These are phyloP conservation scores for Hesperophylax magnus DNA, from an alignment of 1,140 invertebrate genomes.

Conservation along the genomic window DNA sequence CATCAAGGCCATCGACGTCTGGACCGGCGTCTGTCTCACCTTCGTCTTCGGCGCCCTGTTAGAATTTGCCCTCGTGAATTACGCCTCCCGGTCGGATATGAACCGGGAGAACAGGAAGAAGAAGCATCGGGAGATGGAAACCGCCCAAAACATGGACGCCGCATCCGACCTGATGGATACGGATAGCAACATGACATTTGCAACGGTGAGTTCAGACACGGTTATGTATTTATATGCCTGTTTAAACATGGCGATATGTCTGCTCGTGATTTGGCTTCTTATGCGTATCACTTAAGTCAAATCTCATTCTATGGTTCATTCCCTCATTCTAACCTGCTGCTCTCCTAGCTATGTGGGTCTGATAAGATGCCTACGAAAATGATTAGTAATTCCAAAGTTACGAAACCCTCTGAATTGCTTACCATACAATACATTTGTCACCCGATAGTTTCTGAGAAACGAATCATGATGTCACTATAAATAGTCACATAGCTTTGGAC, in stretches of 20 bases:
- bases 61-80: conserved; percentile 97
- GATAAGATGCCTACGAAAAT: too few species aligned
- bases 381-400: too few species aligned
- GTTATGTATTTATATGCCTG: conserved; percentile 47
- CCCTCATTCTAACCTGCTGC: too few species aligned
- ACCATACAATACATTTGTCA: too few species aligned
- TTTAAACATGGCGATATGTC: conserved; percentile 30
- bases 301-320: too few species aligned
- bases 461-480: too few species aligned
- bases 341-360: too few species aligned
- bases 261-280: conserved; percentile 18
- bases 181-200: conserved; percentile 87
- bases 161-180: conserved; percentile 86
- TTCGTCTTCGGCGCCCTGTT: conserved; percentile 97
- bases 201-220: conserved; percentile 79
- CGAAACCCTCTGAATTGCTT: too few species aligned
- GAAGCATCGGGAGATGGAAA: conserved; percentile 87
- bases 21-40: conserved; percentile 97
- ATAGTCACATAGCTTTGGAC: too few species aligned
- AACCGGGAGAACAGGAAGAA: conserved; percentile 91
- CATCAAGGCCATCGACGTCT: conserved; percentile 97
- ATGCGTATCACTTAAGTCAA: neutral
- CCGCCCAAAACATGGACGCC: conserved; percentile 85
- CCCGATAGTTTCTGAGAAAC: too few species aligned
- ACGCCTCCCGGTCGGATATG: conserved; percentile 93